phyloP scores from a whole-genome alignment of 2,888 invertebrate genomes.

The Stenotaenia linearis region DNA sequence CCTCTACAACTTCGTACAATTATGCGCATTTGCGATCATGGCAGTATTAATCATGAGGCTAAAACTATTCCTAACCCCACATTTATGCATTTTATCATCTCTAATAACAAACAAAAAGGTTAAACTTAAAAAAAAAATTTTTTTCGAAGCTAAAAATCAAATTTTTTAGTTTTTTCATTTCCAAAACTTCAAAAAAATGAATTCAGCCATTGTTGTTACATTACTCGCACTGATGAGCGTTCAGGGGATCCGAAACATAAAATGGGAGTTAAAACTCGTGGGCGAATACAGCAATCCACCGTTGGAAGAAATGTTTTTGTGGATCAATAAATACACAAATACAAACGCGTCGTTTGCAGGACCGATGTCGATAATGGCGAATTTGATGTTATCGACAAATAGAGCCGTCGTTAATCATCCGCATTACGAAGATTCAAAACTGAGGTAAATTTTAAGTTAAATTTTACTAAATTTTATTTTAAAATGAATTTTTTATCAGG shows the following conservation, averaged over 20 bases:
- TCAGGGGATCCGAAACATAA: constrained; percentile 53
- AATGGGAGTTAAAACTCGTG: constrained; percentile 51
- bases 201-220: constrained; percentile 50
- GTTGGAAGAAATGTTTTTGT: constrained; percentile 69
- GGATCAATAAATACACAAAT: constrained; percentile 63
- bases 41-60: constrained; percentile 71
- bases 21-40: constrained; percentile 64
- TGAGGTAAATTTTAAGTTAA: constrained; percentile 55
- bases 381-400: constrained; percentile 67
- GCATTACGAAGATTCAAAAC: constrained; percentile 73
- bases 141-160: neutral
- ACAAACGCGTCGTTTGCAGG: constrained; percentile 71
- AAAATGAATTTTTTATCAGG: constrained; percentile 51
- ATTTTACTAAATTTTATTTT: neutral
- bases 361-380: constrained; percentile 77
- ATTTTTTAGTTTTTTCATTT: constrained; percentile 46
- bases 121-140: neutral
- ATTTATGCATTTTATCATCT: constrained; percentile 66
- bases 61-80: constrained; percentile 70
- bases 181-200: constrained; percentile 47
- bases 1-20: constrained; percentile 66
- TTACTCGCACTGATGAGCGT: constrained; percentile 55
- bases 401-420: constrained; percentile 80
- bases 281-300: constrained; percentile 66
- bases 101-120: constrained; percentile 58